These are phyloP conservation scores for Drosophila ezoana DNA, from an alignment of 2,888 invertebrate genomes.

Conservation along the genomic window DNA sequence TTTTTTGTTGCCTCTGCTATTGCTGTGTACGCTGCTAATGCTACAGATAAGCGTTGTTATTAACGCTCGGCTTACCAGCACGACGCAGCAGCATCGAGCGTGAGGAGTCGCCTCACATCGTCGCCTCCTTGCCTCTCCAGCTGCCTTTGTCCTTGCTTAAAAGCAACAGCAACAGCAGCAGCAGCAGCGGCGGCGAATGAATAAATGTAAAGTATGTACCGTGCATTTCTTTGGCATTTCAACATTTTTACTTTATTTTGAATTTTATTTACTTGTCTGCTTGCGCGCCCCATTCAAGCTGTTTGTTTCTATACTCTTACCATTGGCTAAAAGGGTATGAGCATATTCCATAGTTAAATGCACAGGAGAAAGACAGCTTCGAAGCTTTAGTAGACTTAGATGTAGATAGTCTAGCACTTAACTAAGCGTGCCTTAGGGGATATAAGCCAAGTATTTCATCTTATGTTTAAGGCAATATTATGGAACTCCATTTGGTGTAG, in stretches of 20 bases:
- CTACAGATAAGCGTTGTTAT: slow-evolving; percentile 82
- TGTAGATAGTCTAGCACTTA: slow-evolving; percentile 14
- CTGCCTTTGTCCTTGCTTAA: slow-evolving; percentile 58
- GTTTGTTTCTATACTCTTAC: slow-evolving; percentile 25
- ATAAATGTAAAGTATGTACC: slow-evolving; percentile 79
- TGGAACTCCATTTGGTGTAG: slow-evolving; percentile 20
- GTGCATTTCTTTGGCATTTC: slow-evolving; percentile 79
- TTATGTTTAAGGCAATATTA: neutral
- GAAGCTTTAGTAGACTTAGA: slow-evolving; percentile 24
- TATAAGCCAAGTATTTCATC: neutral
- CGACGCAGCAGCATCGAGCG: slow-evolving; percentile 28
- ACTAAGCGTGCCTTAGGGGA: neutral
- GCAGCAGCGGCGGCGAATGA: slow-evolving; percentile 60
- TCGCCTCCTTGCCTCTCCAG: slow-evolving; percentile 22
- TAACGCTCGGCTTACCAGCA: slow-evolving; percentile 79
- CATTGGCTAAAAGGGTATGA: slow-evolving; percentile 1
- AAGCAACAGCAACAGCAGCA: slow-evolving; percentile 32
- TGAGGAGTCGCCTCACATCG: slow-evolving; percentile 5
- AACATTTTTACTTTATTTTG: slow-evolving; percentile 69
- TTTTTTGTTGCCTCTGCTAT: slow-evolving; percentile 35
- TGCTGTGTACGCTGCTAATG: slow-evolving; percentile 72
- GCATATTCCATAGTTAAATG: neutral
- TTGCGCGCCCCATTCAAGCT: slow-evolving; percentile 38
- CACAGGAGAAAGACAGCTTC: neutral
- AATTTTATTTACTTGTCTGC: slow-evolving; percentile 72